Evolutionary conservation across 1,140 invertebrate species (phyloP).

Genomic region (Zaprionus ornatus): DNA sequence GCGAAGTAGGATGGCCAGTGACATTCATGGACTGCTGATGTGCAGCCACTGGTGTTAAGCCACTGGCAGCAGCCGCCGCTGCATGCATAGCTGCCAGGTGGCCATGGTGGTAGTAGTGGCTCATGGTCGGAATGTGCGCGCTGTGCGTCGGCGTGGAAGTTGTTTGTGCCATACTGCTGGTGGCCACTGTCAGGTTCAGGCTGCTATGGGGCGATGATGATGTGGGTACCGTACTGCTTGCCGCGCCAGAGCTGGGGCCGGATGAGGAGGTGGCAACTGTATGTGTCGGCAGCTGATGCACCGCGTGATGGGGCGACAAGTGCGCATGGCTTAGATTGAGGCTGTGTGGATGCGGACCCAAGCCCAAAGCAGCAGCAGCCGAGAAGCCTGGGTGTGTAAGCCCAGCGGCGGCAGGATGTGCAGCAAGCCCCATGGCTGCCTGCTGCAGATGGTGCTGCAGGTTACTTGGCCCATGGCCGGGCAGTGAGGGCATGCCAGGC

Average conservation of each 20-base stretch:
- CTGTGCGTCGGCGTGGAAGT: conserved; percentile 69
- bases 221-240: conserved; percentile 45
- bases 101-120: conserved; percentile 73
- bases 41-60: conserved; percentile 66
- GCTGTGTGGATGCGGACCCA: conserved; percentile 76
- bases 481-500: conserved; percentile 62
- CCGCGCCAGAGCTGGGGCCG: conserved; percentile 51
- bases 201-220: conserved; percentile 72
- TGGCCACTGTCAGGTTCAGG: conserved; percentile 65
- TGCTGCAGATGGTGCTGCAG: conserved; percentile 78
- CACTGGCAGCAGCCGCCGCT: conserved; percentile 62
- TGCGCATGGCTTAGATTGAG: conserved; percentile 80
- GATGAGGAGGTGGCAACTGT: conserved; percentile 53
- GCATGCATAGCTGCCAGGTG: conserved; percentile 77
- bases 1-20: conserved; percentile 63
- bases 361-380: conserved; percentile 63
- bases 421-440: conserved; percentile 67
- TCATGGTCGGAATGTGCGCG: conserved; percentile 78
- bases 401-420: conserved; percentile 62
- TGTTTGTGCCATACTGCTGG: conserved; percentile 52
- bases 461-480: conserved; percentile 69
- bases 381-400: conserved; percentile 76
- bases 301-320: conserved; percentile 78
- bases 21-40: conserved; percentile 66
- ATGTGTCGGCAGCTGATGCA: conserved; percentile 72